Conservation (phyloP, 2,797 vertebrate genomes). For the Cryptoblepharus egeriae region DNA sequence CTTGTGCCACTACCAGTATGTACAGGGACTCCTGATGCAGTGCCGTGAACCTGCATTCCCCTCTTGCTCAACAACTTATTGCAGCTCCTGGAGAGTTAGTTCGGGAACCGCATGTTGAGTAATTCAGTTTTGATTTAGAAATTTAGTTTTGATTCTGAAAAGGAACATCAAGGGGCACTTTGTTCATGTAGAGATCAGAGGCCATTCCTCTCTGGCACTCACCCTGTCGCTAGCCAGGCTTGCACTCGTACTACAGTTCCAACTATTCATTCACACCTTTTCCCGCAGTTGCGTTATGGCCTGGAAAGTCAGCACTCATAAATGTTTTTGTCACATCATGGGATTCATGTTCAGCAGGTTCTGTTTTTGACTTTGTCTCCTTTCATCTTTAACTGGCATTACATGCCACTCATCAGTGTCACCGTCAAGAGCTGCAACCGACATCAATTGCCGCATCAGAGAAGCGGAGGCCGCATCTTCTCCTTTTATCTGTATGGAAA, state of each 20-base stretch:
- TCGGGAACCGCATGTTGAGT: too few relatives aligned
- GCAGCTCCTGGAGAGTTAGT: too few relatives aligned
- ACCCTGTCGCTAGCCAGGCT: not conserved
- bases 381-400: conserved; percentile 18
- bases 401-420: not conserved
- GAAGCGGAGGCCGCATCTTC: not conserved
- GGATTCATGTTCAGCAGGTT: not conserved
- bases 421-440: not conserved
- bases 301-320: conserved; percentile 3
- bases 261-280: not conserved
- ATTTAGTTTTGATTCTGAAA: not conserved
- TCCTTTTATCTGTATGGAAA: not conserved
- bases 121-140: not conserved
- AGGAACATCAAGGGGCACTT: conserved; percentile 1
- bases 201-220: not conserved
- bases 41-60: too few relatives aligned
- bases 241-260: not conserved
- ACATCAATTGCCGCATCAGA: not conserved
- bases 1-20: too few relatives aligned
- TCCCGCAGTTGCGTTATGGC: not conserved
- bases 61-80: too few relatives aligned
- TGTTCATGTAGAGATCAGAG: not conserved
- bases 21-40: too few relatives aligned
- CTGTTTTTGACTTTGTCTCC: not conserved
- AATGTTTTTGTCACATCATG: fast-evolving